A percentile compares a stretch with the other conserved stretches of the same genome.
phyloP scores from a whole-genome alignment of 2,113 vertebrate genomes.

The Mirounga angustirostris region DNA sequence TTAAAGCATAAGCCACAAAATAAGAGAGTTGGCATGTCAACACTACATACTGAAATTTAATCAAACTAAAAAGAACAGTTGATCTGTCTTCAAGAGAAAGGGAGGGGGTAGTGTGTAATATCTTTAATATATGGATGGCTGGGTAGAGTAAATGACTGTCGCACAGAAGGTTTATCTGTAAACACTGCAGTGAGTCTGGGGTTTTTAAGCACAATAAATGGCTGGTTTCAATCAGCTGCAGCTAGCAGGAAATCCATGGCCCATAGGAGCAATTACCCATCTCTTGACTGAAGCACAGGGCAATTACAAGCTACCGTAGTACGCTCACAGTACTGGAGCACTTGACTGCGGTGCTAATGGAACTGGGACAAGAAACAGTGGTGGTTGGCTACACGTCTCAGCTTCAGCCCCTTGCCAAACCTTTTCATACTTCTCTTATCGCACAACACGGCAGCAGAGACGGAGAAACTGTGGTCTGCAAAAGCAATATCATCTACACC shows the following conservation, averaged over 20 bases:
- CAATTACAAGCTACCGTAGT: constrained; percentile 82
- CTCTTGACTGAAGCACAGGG: constrained; percentile 86
- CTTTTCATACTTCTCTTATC: constrained; percentile 25
- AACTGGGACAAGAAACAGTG: constrained; percentile 64
- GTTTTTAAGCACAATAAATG: constrained; percentile 86
- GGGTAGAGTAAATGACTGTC: constrained; percentile 83
- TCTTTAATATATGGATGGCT: constrained; percentile 85
- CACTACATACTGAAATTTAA: constrained; percentile 64
- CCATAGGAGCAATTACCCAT: constrained; percentile 86
- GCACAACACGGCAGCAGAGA: background rate
- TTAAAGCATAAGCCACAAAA: constrained; percentile 60
- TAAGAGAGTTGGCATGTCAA: constrained; percentile 25
- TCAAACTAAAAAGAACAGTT: constrained; percentile 80
- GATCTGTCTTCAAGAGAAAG: constrained; percentile 80
- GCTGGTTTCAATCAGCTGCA: constrained; percentile 87
- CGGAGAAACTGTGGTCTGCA: constrained; percentile 8
- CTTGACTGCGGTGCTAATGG: constrained; percentile 81
- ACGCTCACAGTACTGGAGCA: constrained; percentile 71
- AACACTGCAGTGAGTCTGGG: constrained; percentile 84
- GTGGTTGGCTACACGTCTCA: constrained; percentile 53
- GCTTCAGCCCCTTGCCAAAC: background rate
- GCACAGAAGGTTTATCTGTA: constrained; percentile 86
- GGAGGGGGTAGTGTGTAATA: constrained; percentile 67
- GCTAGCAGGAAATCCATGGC: constrained; percentile 82
- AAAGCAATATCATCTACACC: constrained; percentile 2